These are phyloP conservation scores for Oeneis ivallda DNA, from an alignment of 2,888 invertebrate species.

Conservation along the genomic window DNA sequence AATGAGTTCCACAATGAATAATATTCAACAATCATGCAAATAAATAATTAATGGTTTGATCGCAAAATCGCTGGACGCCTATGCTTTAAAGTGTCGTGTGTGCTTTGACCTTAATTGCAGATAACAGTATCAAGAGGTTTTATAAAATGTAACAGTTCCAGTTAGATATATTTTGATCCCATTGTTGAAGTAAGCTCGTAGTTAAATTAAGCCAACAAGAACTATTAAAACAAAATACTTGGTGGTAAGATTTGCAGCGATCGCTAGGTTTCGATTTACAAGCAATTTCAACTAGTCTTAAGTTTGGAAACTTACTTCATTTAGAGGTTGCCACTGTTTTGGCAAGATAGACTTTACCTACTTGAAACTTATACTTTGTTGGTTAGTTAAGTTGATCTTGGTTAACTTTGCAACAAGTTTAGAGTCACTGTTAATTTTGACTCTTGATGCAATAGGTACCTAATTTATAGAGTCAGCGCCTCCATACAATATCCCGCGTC, in stretches of 20 bases:
- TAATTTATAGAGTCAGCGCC: no score
- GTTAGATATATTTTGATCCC: not conserved
- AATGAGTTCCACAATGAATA: no score
- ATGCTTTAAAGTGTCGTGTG: no score
- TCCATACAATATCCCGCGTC: no score
- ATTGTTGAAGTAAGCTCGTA: not conserved
- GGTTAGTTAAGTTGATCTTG: slow-evolving; percentile 14
- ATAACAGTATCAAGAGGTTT: no score
- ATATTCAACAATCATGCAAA: no score
- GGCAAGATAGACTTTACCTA: slow-evolving; percentile 22
- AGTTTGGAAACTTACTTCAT: slow-evolving; percentile 31
- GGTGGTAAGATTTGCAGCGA: slow-evolving; percentile 3
- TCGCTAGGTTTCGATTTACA: slow-evolving; percentile 23
- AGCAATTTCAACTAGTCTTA: slow-evolving; percentile 22
- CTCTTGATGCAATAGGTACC: no score
- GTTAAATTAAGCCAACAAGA: slow-evolving; percentile 1
- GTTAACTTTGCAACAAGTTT: slow-evolving; percentile 4
- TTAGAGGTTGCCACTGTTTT: slow-evolving; percentile 27
- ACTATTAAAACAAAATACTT: slow-evolving; percentile 1
- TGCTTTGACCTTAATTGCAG: no score
- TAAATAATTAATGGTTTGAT: no score
- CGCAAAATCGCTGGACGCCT: no score
- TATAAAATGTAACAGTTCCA: no score
- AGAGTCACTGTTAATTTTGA: not conserved
- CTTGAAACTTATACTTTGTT: slow-evolving; percentile 22